These are phyloP conservation scores for Marronus borbonicus DNA, from an alignment of 2,888 invertebrate species.

Conservation along the genomic window DNA sequence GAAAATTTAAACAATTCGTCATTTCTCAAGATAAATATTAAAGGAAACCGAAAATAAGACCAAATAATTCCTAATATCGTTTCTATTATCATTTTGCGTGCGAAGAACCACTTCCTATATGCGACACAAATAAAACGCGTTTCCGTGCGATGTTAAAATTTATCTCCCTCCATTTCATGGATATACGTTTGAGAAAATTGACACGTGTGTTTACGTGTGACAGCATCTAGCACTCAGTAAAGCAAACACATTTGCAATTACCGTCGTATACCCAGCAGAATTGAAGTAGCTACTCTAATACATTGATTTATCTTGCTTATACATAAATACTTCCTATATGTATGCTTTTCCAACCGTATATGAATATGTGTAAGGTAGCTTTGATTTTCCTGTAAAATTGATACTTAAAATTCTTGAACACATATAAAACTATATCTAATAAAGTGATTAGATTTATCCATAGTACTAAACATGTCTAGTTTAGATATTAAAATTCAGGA, in stretches of 20 bases:
- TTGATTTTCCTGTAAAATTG: too few relatives aligned
- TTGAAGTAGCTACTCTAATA: neutral
- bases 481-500: too few relatives aligned
- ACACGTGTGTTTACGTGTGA: conserved; percentile 20
- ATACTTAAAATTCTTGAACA: too few relatives aligned
- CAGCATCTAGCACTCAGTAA: conserved; percentile 41
- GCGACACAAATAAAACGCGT: neutral
- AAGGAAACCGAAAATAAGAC: neutral
- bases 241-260: conserved; percentile 26
- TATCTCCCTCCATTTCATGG: conserved; percentile 18
- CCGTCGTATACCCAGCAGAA: neutral
- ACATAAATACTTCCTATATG: too few relatives aligned
- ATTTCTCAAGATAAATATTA: neutral
- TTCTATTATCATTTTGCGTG: neutral
- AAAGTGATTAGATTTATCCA: too few relatives aligned
- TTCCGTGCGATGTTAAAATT: neutral
- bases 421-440: too few relatives aligned
- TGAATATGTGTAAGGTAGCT: too few relatives aligned
- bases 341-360: too few relatives aligned
- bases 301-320: neutral
- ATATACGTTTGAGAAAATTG: conserved; percentile 26
- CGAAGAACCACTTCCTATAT: neutral
- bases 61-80: neutral
- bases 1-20: too few relatives aligned
- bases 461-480: too few relatives aligned